These are phyloP conservation scores for Brachycybe producta DNA, from an alignment of 2,888 invertebrate species.

Conservation along the genomic window DNA sequence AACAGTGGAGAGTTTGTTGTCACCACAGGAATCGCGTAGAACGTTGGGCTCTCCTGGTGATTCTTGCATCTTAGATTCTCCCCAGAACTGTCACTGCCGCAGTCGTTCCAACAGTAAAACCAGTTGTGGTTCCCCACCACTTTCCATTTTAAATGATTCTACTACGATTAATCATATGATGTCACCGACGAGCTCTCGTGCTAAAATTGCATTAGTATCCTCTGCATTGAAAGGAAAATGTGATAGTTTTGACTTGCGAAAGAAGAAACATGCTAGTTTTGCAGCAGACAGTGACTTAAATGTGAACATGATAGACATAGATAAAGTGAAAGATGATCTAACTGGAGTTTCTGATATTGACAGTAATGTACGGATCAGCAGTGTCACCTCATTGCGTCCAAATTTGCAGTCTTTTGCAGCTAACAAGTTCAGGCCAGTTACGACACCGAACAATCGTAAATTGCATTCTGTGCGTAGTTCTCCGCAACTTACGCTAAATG, in stretches of 20 bases:
- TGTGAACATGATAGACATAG: not conserved
- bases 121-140: no score
- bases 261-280: conserved; percentile 4
- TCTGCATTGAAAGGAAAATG: not conserved
- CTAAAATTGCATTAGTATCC: no score
- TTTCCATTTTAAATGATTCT: no score
- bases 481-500: conserved; percentile 45
- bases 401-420: conserved; percentile 22
- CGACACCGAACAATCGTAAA: conserved; percentile 41
- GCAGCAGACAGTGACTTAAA: conserved; percentile 1
- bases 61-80: not conserved
- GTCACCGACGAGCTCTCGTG: not conserved
- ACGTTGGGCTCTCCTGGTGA: not conserved
- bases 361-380: not conserved
- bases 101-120: not conserved
- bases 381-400: conserved; percentile 21
- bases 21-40: conserved; percentile 14
- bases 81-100: conserved; percentile 2
- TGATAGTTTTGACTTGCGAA: not conserved
- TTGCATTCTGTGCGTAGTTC: conserved; percentile 38
- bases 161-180: not conserved
- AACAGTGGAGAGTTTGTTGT: conserved; percentile 17
- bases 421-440: conserved; percentile 46
- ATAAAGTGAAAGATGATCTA: not conserved
- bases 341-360: not conserved